Percentiles rank a stretch among this genome's conserved stretches.
Evolutionary conservation across 1,140 invertebrate genomes (phyloP).

Genomic region (Musca vetustissima): DNA sequence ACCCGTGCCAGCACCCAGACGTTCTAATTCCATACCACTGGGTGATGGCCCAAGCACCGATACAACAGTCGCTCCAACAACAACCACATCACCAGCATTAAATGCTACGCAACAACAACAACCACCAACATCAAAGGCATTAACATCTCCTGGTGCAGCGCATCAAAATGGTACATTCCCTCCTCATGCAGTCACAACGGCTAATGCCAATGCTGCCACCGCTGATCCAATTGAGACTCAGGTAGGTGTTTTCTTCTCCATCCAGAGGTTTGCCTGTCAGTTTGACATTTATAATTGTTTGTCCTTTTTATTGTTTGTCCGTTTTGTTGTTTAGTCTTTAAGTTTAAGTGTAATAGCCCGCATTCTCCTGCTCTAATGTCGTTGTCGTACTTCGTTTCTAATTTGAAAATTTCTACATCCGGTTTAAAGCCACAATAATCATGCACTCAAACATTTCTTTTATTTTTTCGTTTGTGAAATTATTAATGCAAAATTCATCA

Average conservation of each 20-base stretch:
- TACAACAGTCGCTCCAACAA: constrained; percentile 38
- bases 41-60: constrained; percentile 34
- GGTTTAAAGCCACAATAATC: constrained; percentile 1
- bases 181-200: background rate
- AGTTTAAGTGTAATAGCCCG: background rate
- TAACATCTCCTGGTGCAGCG: background rate
- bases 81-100: constrained; percentile 28
- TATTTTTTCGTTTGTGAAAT: no score
- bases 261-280: constrained; percentile 20
- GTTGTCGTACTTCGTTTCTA: background rate
- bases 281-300: no score
- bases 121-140: background rate
- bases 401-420: background rate
- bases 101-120: no score
- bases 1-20: constrained; percentile 58
- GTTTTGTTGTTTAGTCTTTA: background rate
- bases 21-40: constrained; percentile 48
- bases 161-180: constrained; percentile 10
- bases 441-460: no score
- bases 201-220: background rate
- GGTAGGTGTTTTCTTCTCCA: constrained; percentile 20
- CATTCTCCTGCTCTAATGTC: background rate
- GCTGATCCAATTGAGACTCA: constrained; percentile 27
- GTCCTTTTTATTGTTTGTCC: background rate
- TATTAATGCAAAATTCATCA: no score